Conservation (phyloP, 2,797 vertebrate genomes). For the Varecia variegata region DNA sequence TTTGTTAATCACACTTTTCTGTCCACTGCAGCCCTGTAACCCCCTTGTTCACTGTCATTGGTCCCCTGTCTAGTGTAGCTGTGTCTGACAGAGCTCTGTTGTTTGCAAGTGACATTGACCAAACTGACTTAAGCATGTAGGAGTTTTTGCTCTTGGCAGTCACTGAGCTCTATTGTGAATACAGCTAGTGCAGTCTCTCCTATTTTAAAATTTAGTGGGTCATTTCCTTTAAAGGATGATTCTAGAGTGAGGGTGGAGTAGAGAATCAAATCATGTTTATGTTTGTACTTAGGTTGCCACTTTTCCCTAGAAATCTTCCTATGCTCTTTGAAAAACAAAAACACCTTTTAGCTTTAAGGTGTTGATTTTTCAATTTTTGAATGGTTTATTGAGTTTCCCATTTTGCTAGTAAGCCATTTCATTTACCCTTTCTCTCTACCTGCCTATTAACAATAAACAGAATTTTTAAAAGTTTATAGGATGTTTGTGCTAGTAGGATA, state of each 20-base stretch:
- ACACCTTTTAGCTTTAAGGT: not conserved
- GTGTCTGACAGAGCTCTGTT: not conserved
- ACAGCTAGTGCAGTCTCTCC: not conserved
- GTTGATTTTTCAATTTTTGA: not conserved
- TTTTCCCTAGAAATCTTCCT: not conserved
- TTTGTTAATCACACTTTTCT: not conserved
- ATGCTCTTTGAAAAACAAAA: not conserved
- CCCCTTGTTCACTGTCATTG: not conserved
- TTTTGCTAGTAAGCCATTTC: not conserved
- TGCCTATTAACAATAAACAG: not conserved
- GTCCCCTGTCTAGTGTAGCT: not conserved
- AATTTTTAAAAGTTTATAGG: not conserved
- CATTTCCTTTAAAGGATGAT: conserved; percentile 2
- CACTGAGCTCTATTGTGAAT: not conserved
- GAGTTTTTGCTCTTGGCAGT: not conserved
- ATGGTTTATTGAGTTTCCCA: not conserved
- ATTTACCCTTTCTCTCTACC: not conserved
- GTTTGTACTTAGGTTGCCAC: not conserved
- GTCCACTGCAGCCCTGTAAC: not conserved
- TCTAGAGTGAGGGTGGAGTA: not conserved
- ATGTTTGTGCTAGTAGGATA: not conserved
- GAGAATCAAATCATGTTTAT: not conserved
- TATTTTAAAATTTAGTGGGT: not conserved
- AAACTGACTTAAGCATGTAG: not conserved
- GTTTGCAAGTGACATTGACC: not conserved